Base-by-base conservation (phyloP, 2,113 vertebrate genomes). In the Ailurus styani region DNA sequence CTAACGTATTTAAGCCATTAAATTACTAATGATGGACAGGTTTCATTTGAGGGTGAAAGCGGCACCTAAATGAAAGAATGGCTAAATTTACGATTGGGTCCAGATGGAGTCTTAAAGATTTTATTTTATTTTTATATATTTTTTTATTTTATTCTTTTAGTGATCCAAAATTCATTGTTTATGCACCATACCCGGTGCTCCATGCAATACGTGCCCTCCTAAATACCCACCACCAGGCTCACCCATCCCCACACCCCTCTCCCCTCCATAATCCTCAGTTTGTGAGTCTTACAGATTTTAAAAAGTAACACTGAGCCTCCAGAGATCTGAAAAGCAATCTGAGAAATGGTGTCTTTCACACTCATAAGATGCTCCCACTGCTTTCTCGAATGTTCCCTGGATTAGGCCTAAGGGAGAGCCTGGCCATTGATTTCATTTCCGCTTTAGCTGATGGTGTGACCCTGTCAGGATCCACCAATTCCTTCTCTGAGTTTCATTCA, bases 1-100 rank as follows among this genome's bases (percentile, higher is more conserved):
- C 45, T 96, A 66, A 78, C 8, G 34, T 37, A 87, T 47, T 91
- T 96, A 47, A 45, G n/a, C 25, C 86, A 66, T 82, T 85, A 78
- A 88, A 66, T 92, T 93, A 82, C 15, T 78, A 72, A 14, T 42
- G 34, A 87, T 34, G 87, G 60, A 83, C 25, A 78, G 17, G 13
- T 91, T 97, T 96, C n/a, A 52, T 78, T 94, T 42, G 3, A 92
- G 93, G 78, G 66, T 82, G 52, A 57, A 97, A 95, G 57, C 70
- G 18, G 17, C 75, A 81, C n/a, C n/a, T 75, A 90, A 89, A 84
- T 94, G 87, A 84, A 95, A 73, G 55, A 95, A 50, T 68, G 57
- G 84, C 40, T 78, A 62, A 54, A 57, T 45, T 92, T 64, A 66
- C 29, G 37, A 0, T 91, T 88, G 66, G 47, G 8, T 60, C 45